Evolutionary conservation across 2,797 vertebrate species (phyloP), one percentile per base, ranked within the genome.

Genomic region (Aldrovandia affinis): DNA sequence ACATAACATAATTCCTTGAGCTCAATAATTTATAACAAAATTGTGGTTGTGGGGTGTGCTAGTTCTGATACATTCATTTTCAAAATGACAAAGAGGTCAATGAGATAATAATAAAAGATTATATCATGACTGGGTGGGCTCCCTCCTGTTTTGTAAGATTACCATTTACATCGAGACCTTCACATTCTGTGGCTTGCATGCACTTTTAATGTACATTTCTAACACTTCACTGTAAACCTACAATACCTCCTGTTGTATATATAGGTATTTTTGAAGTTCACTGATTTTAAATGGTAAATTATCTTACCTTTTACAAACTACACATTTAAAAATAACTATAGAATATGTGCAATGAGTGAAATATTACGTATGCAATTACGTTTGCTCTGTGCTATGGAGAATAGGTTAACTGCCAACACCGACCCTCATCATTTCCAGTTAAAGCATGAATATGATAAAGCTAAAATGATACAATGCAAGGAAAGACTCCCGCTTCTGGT

Each of bases 31-130:
- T 8, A 2, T 10, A 78, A 78, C 39, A 78, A 50, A 25, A 47
- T n/a, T 78, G 47, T 25, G 22, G 4, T 36, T 70, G 1, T 33
- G 15, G 28, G 33, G 4, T 2, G 9, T 70, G 8, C 30, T 33
- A 36, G 59, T 39, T 55, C 14, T 7, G 50, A 70, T 28, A 20
- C 47, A 55, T 12, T 75, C 82, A 52, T 68, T 83, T 61, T 85
- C n/a, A 15, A 55, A 59, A 39, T 78, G 65, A 81, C 30, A 81
- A 10, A 33, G 68, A 85, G 88, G 89, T 92, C 86, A 91, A 89
- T 88, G 81, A 79, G 86, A 86, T 88, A 89, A 89, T 88, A 91
- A 91, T 89, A 91, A 84, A 88, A 81, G 50, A 44, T 86, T 87
- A 89, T 87, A 89, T 90, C 86, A 90, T 83, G 86, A 86, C 78